Evolutionary conservation across 2,113 vertebrate species (phyloP), one percentile per base, ranked within the genome.

Genomic region (Chamaea fasciata): DNA sequence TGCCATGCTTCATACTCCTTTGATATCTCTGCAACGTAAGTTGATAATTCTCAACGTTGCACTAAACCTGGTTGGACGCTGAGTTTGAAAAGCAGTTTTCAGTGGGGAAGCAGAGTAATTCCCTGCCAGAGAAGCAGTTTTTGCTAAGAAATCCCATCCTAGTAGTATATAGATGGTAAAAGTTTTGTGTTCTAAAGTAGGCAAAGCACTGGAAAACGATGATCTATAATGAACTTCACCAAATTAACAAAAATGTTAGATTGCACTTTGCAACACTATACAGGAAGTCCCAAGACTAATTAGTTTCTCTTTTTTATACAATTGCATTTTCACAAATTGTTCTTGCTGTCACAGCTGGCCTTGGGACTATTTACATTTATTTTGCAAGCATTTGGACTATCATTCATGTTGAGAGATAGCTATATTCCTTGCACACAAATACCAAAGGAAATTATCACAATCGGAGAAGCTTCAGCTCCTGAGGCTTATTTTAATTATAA

Each of bases 341-440:
- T 95, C 75, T 63, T 86, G 90, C 90, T 95, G 82, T 85, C 90
- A 96, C 93, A 94, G 95, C 90, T 97, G 95, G 85, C 93, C 90
- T 94, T 93, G 93, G 93, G 90, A 96, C 90, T 90, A 77, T 94
- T 95, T 92, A 95, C 82, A 15, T 53, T 74, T 92, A 69, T 90
- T 88, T 93, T 63, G 53, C 44, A 81, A 5, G 4, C 82, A 78
- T 74, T 93, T 88, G 71, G 82, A 65, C 68, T 94, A 91, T 95
- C 93, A 92, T 65, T 94, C 85, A 90, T 75, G 47, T 83, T 95
- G 50, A 93, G 79, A 87, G 84, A 90, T 23, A 83, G 90, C 63
- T 94, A 55, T 90, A 86, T 77, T 88, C 60, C 88, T 92, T 91
- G 59, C 47, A 90, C 47, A 90, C 15, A 95, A 91, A 83, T 74